phyloP scores from a whole-genome alignment of 2,888 invertebrate species.

The Lobophora halterata region DNA sequence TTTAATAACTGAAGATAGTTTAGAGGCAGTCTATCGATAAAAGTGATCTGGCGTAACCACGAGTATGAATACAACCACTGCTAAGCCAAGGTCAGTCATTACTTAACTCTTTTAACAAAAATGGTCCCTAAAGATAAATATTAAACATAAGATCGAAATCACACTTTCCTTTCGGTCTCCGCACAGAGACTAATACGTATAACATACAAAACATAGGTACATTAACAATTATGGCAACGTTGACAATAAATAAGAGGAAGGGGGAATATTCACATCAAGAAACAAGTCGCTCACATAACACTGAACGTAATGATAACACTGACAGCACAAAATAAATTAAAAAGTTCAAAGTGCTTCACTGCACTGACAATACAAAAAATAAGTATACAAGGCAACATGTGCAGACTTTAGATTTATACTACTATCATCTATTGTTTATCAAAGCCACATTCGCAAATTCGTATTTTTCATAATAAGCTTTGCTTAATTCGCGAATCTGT shows the following conservation, averaged over 20 bases:
- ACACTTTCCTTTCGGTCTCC: constrained; percentile 60
- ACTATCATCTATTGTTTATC: constrained; percentile 69
- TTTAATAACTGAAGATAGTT: constrained; percentile 45
- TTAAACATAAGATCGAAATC: constrained; percentile 70
- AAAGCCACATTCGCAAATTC: constrained; percentile 74
- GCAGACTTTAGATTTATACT: constrained; percentile 79
- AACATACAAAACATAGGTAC: constrained; percentile 72
- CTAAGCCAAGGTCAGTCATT: constrained; percentile 46
- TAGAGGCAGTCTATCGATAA: constrained; percentile 36
- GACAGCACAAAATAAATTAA: constrained; percentile 71
- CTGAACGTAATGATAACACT: constrained; percentile 49
- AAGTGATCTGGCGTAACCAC: constrained; percentile 65
- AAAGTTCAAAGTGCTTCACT: constrained; percentile 54
- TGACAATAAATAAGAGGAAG: constrained; percentile 76
- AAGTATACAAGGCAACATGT: constrained; percentile 79
- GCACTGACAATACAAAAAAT: constrained; percentile 69
- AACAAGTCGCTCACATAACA: constrained; percentile 40
- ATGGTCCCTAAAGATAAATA: constrained; percentile 77
- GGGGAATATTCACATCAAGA: constrained; percentile 68
- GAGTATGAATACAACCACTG: constrained; percentile 32
- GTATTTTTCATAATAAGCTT: constrained; percentile 58
- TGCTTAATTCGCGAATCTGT: constrained; percentile 73
- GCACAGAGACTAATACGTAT: constrained; percentile 72
- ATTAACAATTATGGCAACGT: constrained; percentile 80
- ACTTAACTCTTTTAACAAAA: constrained; percentile 62